Conservation (phyloP, 2,797 vertebrate species). For the Eospalax fontanierii region DNA sequence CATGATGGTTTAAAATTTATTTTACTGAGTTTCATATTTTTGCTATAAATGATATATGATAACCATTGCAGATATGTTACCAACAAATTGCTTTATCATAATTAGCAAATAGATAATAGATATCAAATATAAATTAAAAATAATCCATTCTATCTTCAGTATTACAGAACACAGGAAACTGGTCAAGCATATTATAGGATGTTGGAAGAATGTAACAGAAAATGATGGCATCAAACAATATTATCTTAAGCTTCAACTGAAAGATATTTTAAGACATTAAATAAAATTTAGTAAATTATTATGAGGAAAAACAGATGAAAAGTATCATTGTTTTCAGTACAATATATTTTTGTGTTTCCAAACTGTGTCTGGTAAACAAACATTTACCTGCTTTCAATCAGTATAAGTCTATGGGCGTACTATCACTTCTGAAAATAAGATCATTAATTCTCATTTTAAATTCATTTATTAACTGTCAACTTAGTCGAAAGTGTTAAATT, state of each 20-base stretch:
- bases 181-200: background rate
- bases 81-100: slow-evolving; percentile 33
- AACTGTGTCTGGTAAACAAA: slow-evolving; percentile 70
- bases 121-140: slow-evolving; percentile 29
- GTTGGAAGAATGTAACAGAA: background rate
- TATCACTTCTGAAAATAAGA: slow-evolving; percentile 59
- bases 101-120: background rate
- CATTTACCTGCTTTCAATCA: slow-evolving; percentile 53
- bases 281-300: background rate
- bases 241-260: background rate
- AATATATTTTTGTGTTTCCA: slow-evolving; percentile 24
- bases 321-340: slow-evolving; percentile 5
- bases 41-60: background rate
- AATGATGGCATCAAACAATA: background rate
- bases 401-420: slow-evolving; percentile 39
- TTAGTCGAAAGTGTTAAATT: slow-evolving; percentile 51
- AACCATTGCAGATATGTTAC: background rate
- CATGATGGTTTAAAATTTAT: background rate
- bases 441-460: slow-evolving; percentile 58
- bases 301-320: background rate
- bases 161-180: background rate
- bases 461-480: slow-evolving; percentile 66
- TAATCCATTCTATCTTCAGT: background rate
- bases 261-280: slow-evolving; percentile 46
- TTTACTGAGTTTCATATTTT: background rate